Conservation (phyloP, 1,140 invertebrate species). For the Trichonephila clavipes region DNA sequence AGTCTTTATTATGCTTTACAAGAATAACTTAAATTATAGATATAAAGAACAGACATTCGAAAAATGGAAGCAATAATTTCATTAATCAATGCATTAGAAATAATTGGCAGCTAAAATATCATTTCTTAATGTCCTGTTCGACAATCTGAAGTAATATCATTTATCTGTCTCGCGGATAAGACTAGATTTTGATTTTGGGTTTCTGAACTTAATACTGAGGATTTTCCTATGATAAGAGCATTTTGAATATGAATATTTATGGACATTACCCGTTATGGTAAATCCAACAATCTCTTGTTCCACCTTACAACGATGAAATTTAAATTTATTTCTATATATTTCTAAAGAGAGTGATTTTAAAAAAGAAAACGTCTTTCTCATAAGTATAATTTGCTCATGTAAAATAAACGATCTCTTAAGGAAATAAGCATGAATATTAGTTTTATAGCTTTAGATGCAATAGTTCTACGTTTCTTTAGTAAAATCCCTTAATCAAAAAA, state of each 20-base stretch:
- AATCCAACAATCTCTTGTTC: neutral
- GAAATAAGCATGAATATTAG: slow-evolving; percentile 24
- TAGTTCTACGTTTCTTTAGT: neutral
- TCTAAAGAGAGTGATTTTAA: neutral
- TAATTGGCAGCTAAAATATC: neutral
- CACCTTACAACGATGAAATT: neutral
- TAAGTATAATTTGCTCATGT: neutral
- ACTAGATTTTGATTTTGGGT: neutral
- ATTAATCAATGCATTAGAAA: neutral
- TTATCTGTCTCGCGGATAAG: neutral
- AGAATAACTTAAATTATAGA: neutral
- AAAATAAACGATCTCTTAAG: neutral
- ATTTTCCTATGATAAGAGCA: slow-evolving; percentile 25
- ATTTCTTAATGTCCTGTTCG: neutral
- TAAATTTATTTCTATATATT: neutral
- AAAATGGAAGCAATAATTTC: neutral
- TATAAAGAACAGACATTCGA: neutral
- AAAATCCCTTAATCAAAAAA: slow-evolving; percentile 31
- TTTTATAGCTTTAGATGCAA: neutral
- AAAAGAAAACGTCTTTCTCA: neutral
- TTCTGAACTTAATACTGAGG: neutral
- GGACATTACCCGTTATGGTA: neutral
- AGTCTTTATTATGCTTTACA: neutral
- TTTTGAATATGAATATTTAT: slow-evolving; percentile 17
- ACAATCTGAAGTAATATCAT: slow-evolving; percentile 19